Base-by-base conservation (phyloP, 2,113 vertebrate species). In the Megaptera novaeangliae region DNA sequence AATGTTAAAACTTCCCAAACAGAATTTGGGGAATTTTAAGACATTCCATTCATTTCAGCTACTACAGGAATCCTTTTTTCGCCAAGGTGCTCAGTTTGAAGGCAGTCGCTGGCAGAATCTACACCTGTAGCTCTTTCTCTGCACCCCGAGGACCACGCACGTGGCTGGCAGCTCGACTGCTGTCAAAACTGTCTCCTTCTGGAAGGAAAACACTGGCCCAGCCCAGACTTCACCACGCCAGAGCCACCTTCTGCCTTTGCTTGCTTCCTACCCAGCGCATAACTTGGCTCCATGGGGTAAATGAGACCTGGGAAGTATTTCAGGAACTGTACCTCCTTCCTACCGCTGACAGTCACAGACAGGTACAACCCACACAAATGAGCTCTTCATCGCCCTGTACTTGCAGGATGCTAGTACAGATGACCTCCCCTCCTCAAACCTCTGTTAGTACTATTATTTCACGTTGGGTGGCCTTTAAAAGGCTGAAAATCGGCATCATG, bases 401-500 rank as follows among this genome's bases (percentile, higher is more conserved):
- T 88, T 63, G 49, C 61, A 77, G 23, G 61, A 84, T 25, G 61
- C 92, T 49, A 7, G n/a, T 34, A 31, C 0, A 71, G 44, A 39
- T 44, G 6, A 75, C 85, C 72, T 69, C n/a, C 69, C 39, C 23
- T 20, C 69, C 63, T 83, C 81, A 41, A 64, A 80, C 74, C 64
- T 92, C 75, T 78, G 34, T 34, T 20, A 21, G 5, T 44, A 36
- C 69, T 81, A 23, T 83, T 84, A 87, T 34, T 88, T 92, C 88
- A 77, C 3, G 36, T 77, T 77, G 55, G 31, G 80, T 68, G 88
- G 72, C 71, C 81, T 94, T 75, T 80, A 81, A 93, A 82, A 57
- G 41, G n/a, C 86, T 93, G 55, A 80, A 94, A 94, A 49, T 66
- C 55, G 83, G 55, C 82, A 86, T 46, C 85, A 64, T 4, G 34